Evolutionary conservation across 2,888 invertebrate species (phyloP).

Genomic region (Phania funesta): DNA sequence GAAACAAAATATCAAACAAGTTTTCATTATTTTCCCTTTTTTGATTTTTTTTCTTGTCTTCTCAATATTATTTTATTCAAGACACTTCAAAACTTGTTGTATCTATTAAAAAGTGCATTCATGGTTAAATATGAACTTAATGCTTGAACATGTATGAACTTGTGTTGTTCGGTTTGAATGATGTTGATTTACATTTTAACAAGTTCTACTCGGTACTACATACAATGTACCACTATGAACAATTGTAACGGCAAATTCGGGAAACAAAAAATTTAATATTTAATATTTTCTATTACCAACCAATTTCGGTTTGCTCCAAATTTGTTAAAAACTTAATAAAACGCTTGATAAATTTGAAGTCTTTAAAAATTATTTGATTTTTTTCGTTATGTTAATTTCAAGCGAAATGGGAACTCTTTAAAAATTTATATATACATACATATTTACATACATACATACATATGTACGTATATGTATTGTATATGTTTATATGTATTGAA

Average conservation of each 20-base stretch:
- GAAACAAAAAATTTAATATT: no score
- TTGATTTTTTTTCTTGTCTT: background rate
- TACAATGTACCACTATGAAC: no score
- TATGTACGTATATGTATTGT: no score
- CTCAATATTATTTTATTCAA: background rate
- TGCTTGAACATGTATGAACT: constrained; percentile 2
- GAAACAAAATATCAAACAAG: constrained; percentile 14
- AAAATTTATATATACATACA: background rate
- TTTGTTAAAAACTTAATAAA: no score
- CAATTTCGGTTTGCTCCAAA: no score
- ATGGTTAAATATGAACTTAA: constrained; percentile 51
- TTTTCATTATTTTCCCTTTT: constrained; percentile 12
- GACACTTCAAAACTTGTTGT: constrained; percentile 32
- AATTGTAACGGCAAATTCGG: no score
- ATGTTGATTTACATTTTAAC: constrained; percentile 54
- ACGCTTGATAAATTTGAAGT: no score
- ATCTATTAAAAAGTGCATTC: constrained; percentile 42
- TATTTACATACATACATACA: no score
- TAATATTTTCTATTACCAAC: no score
- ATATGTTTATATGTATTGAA: no score
- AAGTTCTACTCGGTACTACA: constrained; percentile 38
- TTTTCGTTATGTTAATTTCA: background rate
- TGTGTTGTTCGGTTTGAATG: constrained; percentile 38
- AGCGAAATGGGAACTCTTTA: background rate
- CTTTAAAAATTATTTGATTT: no score